Evolutionary conservation across 2,113 vertebrate species (phyloP).

Genomic region (Sapayoa aenigma): DNA sequence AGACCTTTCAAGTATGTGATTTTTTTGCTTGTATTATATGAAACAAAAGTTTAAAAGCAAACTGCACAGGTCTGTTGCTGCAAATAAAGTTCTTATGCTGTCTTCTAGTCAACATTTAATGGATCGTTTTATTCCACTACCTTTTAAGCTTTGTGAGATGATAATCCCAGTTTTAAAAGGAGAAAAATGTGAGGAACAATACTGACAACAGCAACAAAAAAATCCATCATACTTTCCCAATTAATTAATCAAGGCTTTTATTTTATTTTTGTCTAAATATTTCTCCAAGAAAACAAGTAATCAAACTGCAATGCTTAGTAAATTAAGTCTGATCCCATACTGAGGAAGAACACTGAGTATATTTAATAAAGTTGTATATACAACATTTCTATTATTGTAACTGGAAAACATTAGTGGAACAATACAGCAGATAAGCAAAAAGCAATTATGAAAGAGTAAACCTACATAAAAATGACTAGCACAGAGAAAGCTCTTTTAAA

Average conservation of each 20-base stretch:
- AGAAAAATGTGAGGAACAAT: neutral
- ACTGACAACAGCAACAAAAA: neutral
- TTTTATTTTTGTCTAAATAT: neutral
- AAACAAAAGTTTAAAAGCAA: neutral
- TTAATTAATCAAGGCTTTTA: neutral
- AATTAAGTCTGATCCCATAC: neutral
- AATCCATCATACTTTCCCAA: neutral
- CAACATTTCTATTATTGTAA: neutral
- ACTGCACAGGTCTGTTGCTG: neutral
- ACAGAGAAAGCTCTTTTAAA: neutral
- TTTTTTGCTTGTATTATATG: neutral
- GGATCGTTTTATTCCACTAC: neutral
- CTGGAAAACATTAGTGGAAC: neutral
- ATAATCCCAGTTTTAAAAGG: neutral
- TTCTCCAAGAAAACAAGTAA: neutral
- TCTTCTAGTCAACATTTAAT: neutral
- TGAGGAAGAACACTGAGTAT: neutral
- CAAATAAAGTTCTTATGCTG: neutral
- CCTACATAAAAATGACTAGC: accelerated
- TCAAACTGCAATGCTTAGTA: neutral
- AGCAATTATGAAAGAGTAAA: neutral
- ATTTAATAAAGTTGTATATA: neutral
- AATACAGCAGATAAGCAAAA: neutral
- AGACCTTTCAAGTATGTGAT: neutral
- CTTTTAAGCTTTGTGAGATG: neutral